Percentiles rank a stretch among this genome's conserved stretches.
phyloP scores from a whole-genome alignment of 1,140 invertebrate species.

The Dinoponera quadriceps region DNA sequence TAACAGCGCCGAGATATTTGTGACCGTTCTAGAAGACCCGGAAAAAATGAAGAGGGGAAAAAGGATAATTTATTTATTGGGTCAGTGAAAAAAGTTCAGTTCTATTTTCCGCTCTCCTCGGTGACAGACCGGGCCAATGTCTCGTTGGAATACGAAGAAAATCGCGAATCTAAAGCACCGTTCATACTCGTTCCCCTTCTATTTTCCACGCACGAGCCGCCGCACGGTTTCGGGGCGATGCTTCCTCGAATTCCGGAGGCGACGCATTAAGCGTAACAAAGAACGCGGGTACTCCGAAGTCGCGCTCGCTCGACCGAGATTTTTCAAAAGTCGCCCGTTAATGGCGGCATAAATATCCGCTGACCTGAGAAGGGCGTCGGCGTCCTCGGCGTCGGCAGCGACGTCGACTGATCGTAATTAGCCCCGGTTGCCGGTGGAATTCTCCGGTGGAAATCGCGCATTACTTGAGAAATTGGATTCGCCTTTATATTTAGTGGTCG shows the following conservation, averaged over 20 bases:
- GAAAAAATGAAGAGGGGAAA: no score
- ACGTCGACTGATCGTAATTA: conserved; percentile 70
- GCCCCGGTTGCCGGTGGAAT: conserved; percentile 58
- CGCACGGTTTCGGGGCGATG: neutral
- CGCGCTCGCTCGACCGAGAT: conserved; percentile 53
- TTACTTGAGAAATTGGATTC: conserved; percentile 76
- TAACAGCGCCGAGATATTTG: conserved; percentile 7
- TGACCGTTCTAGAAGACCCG: neutral
- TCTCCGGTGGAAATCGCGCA: conserved; percentile 73
- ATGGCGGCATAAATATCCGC: conserved; percentile 68
- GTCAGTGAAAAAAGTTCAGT: no score
- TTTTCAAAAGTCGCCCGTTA: conserved; percentile 68
- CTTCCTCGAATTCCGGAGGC: conserved; percentile 35
- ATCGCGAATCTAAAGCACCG: neutral
- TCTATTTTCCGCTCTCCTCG: no score
- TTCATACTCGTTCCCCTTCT: neutral
- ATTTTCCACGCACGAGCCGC: neutral
- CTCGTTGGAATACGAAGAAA: neutral
- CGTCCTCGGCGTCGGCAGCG: conserved; percentile 25
- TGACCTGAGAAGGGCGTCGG: conserved; percentile 60
- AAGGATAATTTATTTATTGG: no score
- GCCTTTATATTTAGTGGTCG: conserved; percentile 67
- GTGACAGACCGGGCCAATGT: neutral
- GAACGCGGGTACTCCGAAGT: conserved; percentile 21
- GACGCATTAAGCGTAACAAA: conserved; percentile 46